These are phyloP conservation scores for Hylaea fasciaria DNA, from an alignment of 2,888 invertebrate species.

Conservation along the genomic window DNA sequence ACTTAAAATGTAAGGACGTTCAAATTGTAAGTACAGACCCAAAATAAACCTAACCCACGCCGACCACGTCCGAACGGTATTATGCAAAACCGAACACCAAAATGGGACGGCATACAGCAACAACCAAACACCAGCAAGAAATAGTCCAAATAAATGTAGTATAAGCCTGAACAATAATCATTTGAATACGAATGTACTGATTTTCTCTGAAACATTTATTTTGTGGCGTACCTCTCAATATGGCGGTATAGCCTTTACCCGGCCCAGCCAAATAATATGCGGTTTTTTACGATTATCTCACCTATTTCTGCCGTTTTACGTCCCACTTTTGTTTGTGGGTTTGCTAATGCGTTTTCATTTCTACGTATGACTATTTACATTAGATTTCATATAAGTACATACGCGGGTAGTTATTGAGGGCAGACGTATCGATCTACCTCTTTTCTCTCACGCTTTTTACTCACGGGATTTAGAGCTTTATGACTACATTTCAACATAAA, in stretches of 20 bases:
- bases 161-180: constrained; percentile 78
- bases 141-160: constrained; percentile 79
- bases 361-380: constrained; percentile 9
- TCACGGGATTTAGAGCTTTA: too few species aligned
- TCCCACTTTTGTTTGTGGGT: constrained; percentile 41
- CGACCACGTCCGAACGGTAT: constrained; percentile 37
- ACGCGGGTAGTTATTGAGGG: not conserved
- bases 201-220: constrained; percentile 58
- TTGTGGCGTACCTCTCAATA: constrained; percentile 48
- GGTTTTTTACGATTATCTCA: constrained; percentile 51
- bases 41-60: constrained; percentile 7
- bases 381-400: not conserved
- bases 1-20: too few species aligned
- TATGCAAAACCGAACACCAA: constrained; percentile 56
- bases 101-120: constrained; percentile 36
- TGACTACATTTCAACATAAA: too few species aligned
- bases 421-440: too few species aligned
- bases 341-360: constrained; percentile 30
- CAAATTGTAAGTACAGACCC: too few species aligned
- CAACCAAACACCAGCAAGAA: constrained; percentile 50
- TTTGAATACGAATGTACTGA: constrained; percentile 83
- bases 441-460: too few species aligned
- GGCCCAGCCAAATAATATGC: constrained; percentile 44
- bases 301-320: constrained; percentile 45
- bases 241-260: constrained; percentile 45